Evolutionary conservation across 2,113 vertebrate genomes (phyloP).

Genomic region (Poeciliopsis prolifica): DNA sequence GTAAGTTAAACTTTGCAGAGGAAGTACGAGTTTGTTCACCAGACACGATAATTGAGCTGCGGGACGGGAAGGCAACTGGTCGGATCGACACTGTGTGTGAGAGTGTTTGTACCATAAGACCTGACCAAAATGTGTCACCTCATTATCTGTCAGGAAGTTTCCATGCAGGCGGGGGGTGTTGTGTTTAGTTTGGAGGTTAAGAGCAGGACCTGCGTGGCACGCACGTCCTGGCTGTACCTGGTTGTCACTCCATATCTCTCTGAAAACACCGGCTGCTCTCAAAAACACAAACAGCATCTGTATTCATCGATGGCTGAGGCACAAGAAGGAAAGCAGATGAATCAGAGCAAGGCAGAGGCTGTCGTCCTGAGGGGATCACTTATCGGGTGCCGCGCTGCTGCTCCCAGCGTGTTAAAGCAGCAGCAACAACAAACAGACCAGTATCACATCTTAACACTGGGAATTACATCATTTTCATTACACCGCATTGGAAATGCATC

Average conservation of each 20-base stretch:
- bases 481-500: not conserved
- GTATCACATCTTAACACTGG: not conserved
- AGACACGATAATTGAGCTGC: not conserved
- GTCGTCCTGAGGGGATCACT: not conserved
- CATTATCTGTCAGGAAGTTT: conserved; percentile 68
- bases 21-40: conserved; percentile 24
- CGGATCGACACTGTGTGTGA: conserved; percentile 21
- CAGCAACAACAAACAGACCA: conserved; percentile 4
- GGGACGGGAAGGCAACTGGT: conserved; percentile 23
- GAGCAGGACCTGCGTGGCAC: conserved; percentile 49
- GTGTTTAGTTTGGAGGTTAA: conserved; percentile 57
- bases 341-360: conserved; percentile 17
- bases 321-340: not conserved
- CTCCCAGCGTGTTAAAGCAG: conserved; percentile 14
- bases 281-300: conserved; percentile 30
- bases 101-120: conserved; percentile 13
- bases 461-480: too few species aligned
- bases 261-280: conserved; percentile 58
- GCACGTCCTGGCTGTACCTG: conserved; percentile 15
- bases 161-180: conserved; percentile 12
- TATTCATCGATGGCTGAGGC: not conserved
- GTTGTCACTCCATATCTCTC: conserved; percentile 42
- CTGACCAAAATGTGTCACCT: conserved; percentile 42
- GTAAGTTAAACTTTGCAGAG: conserved; percentile 25
- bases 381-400: not conserved